These are phyloP conservation scores for Chiloscyllium plagiosum DNA, from an alignment of 2,113 vertebrate species.

Conservation along the genomic window DNA sequence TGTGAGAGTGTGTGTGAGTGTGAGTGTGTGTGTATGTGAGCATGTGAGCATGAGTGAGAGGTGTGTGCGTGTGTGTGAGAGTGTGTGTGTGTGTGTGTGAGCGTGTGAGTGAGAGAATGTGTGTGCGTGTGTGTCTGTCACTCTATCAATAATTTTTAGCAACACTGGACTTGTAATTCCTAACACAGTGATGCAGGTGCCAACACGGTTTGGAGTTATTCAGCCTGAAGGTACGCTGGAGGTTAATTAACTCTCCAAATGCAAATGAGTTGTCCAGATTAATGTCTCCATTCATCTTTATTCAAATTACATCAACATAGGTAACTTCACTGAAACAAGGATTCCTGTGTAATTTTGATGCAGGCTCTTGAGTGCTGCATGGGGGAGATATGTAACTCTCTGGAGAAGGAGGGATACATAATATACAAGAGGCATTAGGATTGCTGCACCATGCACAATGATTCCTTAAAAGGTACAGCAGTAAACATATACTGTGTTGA, in stretches of 20 bases:
- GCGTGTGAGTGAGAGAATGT: too few relatives aligned
- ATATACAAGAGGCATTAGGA: not conserved
- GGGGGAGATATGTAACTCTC: not conserved
- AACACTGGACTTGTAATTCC: not conserved
- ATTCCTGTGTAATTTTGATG: not conserved
- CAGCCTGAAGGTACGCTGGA: not conserved
- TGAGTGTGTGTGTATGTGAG: too few relatives aligned
- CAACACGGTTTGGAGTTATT: not conserved
- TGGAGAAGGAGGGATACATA: not conserved
- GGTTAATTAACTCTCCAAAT: not conserved
- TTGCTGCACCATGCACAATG: not conserved
- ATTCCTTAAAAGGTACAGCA: not conserved
- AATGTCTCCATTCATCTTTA: not conserved
- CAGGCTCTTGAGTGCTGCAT: not conserved
- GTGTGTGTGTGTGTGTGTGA: too few relatives aligned
- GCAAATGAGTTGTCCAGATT: not conserved
- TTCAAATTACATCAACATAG: not conserved
- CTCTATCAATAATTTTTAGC: not conserved
- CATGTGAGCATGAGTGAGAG: too few relatives aligned
- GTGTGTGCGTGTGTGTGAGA: too few relatives aligned
- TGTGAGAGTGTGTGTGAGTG: too few relatives aligned
- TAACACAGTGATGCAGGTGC: not conserved
- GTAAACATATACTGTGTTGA: not conserved
- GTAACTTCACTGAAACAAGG: not conserved
- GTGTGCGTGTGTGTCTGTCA: too few relatives aligned